Evolutionary conservation across 2,113 vertebrate genomes (phyloP).

Genomic region (Mesitornis unicolor): DNA sequence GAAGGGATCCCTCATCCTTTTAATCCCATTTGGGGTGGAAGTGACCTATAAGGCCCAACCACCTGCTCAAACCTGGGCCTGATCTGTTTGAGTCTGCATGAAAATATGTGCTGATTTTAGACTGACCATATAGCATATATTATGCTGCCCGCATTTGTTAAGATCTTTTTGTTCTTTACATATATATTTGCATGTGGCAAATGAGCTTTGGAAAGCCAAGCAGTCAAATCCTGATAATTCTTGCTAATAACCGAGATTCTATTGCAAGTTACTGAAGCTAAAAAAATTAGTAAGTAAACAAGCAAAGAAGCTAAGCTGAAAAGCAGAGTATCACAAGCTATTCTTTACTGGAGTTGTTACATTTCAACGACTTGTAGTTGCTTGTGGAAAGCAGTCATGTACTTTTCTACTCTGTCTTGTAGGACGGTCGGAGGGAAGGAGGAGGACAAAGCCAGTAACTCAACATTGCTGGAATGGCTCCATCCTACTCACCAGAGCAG

Average conservation of each 20-base stretch:
- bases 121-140: neutral
- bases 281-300: neutral
- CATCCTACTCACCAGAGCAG: neutral
- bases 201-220: neutral
- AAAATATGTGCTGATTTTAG: neutral
- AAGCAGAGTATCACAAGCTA: neutral
- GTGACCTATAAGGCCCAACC: neutral
- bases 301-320: neutral
- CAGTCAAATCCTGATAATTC: slow-evolving; percentile 24
- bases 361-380: neutral
- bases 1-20: neutral
- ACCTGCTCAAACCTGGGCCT: neutral
- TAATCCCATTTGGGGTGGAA: neutral
- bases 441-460: neutral
- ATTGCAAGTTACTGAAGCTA: neutral
- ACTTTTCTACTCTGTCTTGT: neutral
- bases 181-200: neutral
- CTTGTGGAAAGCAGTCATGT: neutral
- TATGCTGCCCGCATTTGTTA: neutral
- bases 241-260: neutral
- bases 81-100: neutral
- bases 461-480: neutral
- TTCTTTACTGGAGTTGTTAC: neutral
- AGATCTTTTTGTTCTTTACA: neutral
- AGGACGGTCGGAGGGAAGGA: neutral